phyloP scores from a whole-genome alignment of 2,888 invertebrate genomes.

The Pristionchus maxplancki region DNA sequence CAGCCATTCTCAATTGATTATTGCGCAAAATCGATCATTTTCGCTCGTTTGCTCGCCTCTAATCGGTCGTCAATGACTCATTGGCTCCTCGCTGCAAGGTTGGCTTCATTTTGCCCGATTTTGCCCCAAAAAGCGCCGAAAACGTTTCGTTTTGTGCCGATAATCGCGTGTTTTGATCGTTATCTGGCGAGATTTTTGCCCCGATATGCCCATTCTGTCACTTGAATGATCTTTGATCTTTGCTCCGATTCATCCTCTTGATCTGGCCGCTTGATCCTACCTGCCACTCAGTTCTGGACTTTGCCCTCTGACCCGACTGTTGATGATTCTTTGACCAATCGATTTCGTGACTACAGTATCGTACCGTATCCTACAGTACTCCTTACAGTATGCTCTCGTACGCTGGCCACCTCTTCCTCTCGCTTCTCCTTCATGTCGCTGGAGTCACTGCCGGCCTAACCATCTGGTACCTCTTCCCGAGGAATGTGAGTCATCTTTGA shows the following conservation, averaged over 20 bases:
- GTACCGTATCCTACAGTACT: too few relatives aligned
- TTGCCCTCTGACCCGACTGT: not conserved
- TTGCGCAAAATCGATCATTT: not conserved
- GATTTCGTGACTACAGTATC: too few relatives aligned
- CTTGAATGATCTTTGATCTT: too few relatives aligned
- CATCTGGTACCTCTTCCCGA: conserved; percentile 74
- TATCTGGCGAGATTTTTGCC: too few relatives aligned
- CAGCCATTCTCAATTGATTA: too few relatives aligned
- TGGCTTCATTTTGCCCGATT: not conserved
- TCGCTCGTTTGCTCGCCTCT: not conserved
- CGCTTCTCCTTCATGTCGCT: conserved; percentile 65
- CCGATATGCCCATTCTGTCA: too few relatives aligned
- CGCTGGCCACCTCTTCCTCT: conserved; percentile 66
- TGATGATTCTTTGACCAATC: too few relatives aligned
- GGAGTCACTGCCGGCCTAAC: conserved; percentile 69
- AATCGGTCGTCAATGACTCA: not conserved
- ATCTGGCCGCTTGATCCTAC: not conserved
- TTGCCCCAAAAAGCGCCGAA: too few relatives aligned
- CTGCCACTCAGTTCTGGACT: too few relatives aligned
- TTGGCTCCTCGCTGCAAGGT: not conserved
- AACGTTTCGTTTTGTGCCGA: not conserved
- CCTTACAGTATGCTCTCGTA: conserved; percentile 56
- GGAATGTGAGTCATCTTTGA: conserved; percentile 64
- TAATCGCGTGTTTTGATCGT: not conserved
- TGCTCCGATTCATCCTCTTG: not conserved